Evolutionary conservation across 2,797 vertebrate species (phyloP).

Genomic region (Macropodus opercularis): DNA sequence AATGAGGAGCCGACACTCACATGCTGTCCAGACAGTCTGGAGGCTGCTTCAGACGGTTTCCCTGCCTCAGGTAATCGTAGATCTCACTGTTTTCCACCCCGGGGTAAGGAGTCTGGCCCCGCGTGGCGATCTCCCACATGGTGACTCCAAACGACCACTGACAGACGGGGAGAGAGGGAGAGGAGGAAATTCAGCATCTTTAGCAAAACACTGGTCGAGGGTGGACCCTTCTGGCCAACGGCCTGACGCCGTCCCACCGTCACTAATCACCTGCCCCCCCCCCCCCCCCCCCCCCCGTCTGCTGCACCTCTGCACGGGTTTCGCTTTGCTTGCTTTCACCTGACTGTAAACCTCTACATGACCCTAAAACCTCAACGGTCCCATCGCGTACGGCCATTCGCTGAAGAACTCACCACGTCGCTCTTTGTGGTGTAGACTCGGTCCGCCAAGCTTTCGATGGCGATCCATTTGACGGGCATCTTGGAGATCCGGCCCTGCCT

Average conservation of each 20-base stretch:
- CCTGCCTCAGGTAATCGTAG: conserved; percentile 91
- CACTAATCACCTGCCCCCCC: no score
- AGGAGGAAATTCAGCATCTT: neutral
- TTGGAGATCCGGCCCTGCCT: conserved; percentile 93
- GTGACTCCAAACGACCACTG: conserved; percentile 96
- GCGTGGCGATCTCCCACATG: conserved; percentile 94
- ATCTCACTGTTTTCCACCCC: conserved; percentile 96
- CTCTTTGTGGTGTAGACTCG: conserved; percentile 94
- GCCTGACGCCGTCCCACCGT: no score
- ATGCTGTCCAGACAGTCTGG: conserved; percentile 91
- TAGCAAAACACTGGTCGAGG: conserved; percentile 14
- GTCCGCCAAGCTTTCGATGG: conserved; percentile 92
- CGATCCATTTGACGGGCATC: conserved; percentile 97
- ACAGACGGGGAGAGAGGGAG: conserved; percentile 1
- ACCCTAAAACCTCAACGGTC: no score
- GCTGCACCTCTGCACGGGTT: no score
- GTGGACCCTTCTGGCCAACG: neutral
- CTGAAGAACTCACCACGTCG: conserved; percentile 91
- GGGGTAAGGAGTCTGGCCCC: conserved; percentile 92
- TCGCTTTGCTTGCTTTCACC: no score
- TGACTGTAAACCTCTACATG: no score
- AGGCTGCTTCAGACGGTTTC: conserved; percentile 92
- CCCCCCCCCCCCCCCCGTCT: no score
- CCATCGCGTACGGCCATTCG: no score
- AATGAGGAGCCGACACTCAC: conserved; percentile 75